These are phyloP conservation scores for Phrixothrix hirtus DNA, from an alignment of 2,888 invertebrate species.

Conservation along the genomic window DNA sequence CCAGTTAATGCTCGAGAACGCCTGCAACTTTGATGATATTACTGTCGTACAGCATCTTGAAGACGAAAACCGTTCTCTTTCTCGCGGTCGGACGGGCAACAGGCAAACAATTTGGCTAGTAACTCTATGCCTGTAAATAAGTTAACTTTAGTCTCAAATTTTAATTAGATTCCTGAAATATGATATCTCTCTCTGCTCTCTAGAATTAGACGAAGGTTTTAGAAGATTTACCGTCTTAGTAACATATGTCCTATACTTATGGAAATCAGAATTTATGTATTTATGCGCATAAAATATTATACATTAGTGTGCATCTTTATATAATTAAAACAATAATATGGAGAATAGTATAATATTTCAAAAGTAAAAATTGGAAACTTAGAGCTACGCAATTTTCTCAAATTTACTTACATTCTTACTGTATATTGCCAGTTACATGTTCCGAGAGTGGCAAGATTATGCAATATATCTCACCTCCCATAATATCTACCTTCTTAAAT, in stretches of 20 bases:
- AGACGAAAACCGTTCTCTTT: slow-evolving; percentile 17
- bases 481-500: too few relatives aligned
- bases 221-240: slow-evolving; percentile 13
- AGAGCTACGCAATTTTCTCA: too few relatives aligned
- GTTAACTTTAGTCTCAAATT: slow-evolving; percentile 31
- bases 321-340: background rate
- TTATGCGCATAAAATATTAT: slow-evolving; percentile 4
- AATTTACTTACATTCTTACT: too few relatives aligned
- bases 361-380: too few relatives aligned
- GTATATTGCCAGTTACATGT: too few relatives aligned
- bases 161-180: slow-evolving; percentile 35
- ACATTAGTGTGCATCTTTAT: too few relatives aligned
- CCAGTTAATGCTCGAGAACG: slow-evolving; percentile 27
- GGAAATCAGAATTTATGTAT: slow-evolving; percentile 8
- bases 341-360: too few relatives aligned
- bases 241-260: slow-evolving; percentile 10
- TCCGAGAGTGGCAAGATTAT: too few relatives aligned
- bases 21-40: slow-evolving; percentile 34
- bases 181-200: slow-evolving; percentile 17
- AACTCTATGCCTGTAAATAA: slow-evolving; percentile 34
- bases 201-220: slow-evolving; percentile 12
- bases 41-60: slow-evolving; percentile 26
- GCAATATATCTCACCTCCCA: too few relatives aligned
- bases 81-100: slow-evolving; percentile 22
- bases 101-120: slow-evolving; percentile 25